A percentile compares a stretch with the other conserved stretches of the same genome.
These are phyloP conservation scores for Acanthaster planci DNA, from an alignment of 35 echinoderm and acorn worm species.

Conservation along the genomic window DNA sequence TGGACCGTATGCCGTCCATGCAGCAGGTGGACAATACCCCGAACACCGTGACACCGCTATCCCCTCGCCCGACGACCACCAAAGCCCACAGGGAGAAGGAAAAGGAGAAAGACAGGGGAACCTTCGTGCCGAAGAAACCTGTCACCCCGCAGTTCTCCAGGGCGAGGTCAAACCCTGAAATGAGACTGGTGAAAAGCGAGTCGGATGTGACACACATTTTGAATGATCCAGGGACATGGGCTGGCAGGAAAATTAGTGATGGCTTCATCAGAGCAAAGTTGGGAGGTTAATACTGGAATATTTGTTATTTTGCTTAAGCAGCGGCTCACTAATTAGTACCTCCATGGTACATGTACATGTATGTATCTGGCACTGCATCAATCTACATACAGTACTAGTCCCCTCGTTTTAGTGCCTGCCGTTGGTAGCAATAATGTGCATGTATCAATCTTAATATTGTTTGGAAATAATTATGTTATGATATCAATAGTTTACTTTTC, in stretches of 20 bases:
- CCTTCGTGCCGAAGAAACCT: slow-evolving; percentile 4
- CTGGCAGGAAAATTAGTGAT: slow-evolving; percentile 85
- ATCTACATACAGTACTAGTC: no score
- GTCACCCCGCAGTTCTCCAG: slow-evolving; percentile 3
- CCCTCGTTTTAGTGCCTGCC: no score
- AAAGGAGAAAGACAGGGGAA: slow-evolving; percentile 22
- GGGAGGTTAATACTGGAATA: slow-evolving; percentile 63
- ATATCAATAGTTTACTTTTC: no score
- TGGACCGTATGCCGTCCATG: slow-evolving; percentile 61
- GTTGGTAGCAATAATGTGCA: no score
- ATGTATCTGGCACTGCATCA: no score
- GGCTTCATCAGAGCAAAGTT: slow-evolving; percentile 82
- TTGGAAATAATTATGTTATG: no score
- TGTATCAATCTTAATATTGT: no score
- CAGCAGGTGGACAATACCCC: slow-evolving; percentile 77
- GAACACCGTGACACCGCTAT: slow-evolving; percentile 80
- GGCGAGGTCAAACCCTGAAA: background rate
- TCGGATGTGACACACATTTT: slow-evolving; percentile 67
- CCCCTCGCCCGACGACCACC: slow-evolving; percentile 68
- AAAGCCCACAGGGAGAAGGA: slow-evolving; percentile 59
- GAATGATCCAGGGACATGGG: slow-evolving; percentile 92
- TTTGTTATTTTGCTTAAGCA: background rate
- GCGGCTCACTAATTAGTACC: no score
- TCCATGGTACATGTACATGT: no score
- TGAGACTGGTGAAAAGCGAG: slow-evolving; percentile 39